Base-by-base conservation (phyloP, 92 coral and sea anemone genomes). In the Parazoanthus darwini region DNA sequence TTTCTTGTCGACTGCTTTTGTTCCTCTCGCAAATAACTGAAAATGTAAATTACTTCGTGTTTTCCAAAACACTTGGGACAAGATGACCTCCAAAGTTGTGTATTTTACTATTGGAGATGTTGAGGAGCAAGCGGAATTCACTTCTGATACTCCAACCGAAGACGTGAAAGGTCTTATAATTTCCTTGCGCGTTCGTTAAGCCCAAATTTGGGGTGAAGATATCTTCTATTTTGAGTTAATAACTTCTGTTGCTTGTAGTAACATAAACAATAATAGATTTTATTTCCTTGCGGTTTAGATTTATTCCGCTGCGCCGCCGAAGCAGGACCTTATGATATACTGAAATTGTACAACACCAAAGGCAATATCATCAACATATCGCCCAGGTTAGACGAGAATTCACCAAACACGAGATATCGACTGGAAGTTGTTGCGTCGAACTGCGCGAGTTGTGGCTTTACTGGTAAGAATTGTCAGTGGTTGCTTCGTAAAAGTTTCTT, bases 241-340 rank as follows among this genome's bases (percentile, higher is more conserved):
- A 71, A 23, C 36, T 71, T 50, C 26, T 79, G 82, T 79, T 79
- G 82, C 42, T n/a, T 46, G 82, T 79, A 79, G 82, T 48, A 29
- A 44, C 63, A 54, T n/a, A 84, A 71, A 71, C 42, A 73, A 38
- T 68, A 71, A 67, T 23, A 67, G 26, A 70, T 44, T 6, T 5
- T 15, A 7, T 48, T 15, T 1, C n/a, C 78, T 18, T 20, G 50
- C 33, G 26, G n/a, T 14, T 48, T 89, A 95, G 98, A 95, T 82
- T 88, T 95, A 71, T 95, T 95, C 79, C 96, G 98, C 5, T 91
- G 93, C 78, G 98, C 98, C 3, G 98, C 98, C 54, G 98, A 95
- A 81, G 98, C 98, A 35, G 96, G 98, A 8, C 94, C 96, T 20
- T 83, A 93, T 36, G 98, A 95, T 74, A 95, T 95, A 39, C 86